Base-by-base conservation (phyloP, 92 coral and sea anemone species). In the Heliopora coerulea region DNA sequence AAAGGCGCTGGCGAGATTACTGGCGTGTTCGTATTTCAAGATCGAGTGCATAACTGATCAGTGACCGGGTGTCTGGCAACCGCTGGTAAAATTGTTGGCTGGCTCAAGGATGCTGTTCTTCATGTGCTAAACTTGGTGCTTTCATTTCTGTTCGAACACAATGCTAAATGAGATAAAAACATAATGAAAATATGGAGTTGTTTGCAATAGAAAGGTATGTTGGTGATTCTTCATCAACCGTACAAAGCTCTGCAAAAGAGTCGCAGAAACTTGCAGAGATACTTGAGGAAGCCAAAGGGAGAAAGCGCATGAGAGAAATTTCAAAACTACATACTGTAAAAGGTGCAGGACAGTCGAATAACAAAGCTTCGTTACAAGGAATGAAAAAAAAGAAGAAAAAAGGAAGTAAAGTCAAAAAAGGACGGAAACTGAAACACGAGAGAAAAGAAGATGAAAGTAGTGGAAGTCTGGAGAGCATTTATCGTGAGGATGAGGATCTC, bases 111-210 rank as follows among this genome's bases (percentile, higher is more conserved):
- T n/a, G n/a, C n/a, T n/a, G n/a, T n/a, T n/a, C n/a, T n/a, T n/a
- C n/a, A n/a, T n/a, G n/a, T n/a, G n/a, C n/a, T n/a, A n/a, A n/a
- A n/a, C n/a, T n/a, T n/a, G n/a, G n/a, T n/a, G n/a, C n/a, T n/a
- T n/a, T n/a, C n/a, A n/a, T n/a, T n/a, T n/a, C n/a, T n/a, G n/a
- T n/a, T n/a, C n/a, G n/a, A n/a, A n/a, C n/a, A n/a, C n/a, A n/a
- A n/a, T n/a, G n/a, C n/a, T n/a, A n/a, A n/a, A n/a, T n/a, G n/a
- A n/a, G n/a, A n/a, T n/a, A n/a, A n/a, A n/a, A n/a, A n/a, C n/a
- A n/a, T n/a, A n/a, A n/a, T n/a, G n/a, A n/a, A n/a, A 37, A 37
- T 23, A 91, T 91, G 97, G 96, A 88, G 78, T 90, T 91, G 25
- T 91, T 91, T 63, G 72, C 75, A 17, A 83, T 91, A 8, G 84